phyloP scores from a whole-genome alignment of 2,888 invertebrate genomes.

The Argyresthia goedartella region DNA sequence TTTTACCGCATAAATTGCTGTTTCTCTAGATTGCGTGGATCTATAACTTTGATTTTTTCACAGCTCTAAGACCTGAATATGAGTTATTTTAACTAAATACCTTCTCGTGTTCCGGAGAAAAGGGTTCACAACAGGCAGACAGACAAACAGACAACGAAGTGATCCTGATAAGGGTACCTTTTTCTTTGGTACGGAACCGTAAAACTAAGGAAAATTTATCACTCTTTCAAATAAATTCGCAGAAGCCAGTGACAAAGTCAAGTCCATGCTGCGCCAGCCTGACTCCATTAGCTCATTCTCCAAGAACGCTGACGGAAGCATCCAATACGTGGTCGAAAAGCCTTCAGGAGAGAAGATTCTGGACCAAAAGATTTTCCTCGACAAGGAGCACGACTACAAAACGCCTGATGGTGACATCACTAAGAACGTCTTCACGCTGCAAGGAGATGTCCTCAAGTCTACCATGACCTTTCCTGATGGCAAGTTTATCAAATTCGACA shows the following conservation, averaged over 20 bases:
- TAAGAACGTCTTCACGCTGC: constrained; percentile 8
- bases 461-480: constrained; percentile 9
- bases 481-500: constrained; percentile 8
- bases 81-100: too few species aligned
- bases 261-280: constrained; percentile 5
- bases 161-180: too few species aligned
- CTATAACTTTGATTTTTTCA: too few species aligned
- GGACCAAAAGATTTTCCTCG: constrained; percentile 9
- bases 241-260: constrained; percentile 10
- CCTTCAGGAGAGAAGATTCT: constrained; percentile 3
- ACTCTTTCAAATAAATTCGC: neutral
- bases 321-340: constrained; percentile 9
- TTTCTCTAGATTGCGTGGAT: too few species aligned
- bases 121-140: too few species aligned
- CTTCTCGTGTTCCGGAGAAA: too few species aligned
- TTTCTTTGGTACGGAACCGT: too few species aligned
- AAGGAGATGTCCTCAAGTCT: constrained; percentile 11
- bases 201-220: too few species aligned
- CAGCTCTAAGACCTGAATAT: too few species aligned
- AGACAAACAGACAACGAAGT: too few species aligned
- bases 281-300: constrained; percentile 10
- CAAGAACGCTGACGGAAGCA: constrained; percentile 13
- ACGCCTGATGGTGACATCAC: constrained; percentile 10
- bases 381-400: constrained; percentile 9
- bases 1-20: too few species aligned